Conservation (phyloP, 2,797 vertebrate genomes). For the Dryobates pubescens region DNA sequence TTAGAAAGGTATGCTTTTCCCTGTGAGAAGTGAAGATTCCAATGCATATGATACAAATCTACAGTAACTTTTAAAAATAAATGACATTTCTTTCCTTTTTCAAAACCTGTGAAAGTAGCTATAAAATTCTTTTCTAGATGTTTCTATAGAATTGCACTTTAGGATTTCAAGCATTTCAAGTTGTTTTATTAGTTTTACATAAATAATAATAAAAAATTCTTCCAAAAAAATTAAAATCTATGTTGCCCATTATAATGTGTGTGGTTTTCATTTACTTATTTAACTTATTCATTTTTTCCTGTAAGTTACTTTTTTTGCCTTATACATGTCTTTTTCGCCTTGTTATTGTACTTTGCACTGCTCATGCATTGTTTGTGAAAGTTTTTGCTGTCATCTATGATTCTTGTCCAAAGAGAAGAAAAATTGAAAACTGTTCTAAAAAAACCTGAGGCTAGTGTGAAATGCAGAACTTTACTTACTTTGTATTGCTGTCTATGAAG, state of each 20-base stretch:
- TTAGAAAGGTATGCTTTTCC: neutral
- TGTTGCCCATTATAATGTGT: neutral
- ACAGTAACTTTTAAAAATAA: neutral
- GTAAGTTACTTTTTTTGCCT: neutral
- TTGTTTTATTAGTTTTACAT: neutral
- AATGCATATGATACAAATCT: neutral
- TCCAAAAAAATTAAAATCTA: neutral
- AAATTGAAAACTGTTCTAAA: neutral
- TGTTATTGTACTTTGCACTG: accelerated
- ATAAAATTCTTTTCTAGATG: neutral
- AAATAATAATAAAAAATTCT: neutral
- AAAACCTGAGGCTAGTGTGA: neutral
- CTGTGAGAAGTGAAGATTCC: neutral
- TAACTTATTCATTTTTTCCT: neutral
- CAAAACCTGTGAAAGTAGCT: neutral
- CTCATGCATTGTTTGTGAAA: neutral
- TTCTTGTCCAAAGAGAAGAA: neutral
- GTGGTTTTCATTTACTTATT: neutral
- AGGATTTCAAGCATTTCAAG: neutral
- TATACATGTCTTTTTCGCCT: neutral
- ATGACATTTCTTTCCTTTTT: neutral
- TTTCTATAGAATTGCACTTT: neutral
- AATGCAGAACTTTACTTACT: neutral
- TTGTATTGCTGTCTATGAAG: neutral
- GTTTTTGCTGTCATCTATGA: neutral